A percentile compares a stretch with the other conserved stretches of the same genome.
Evolutionary conservation across 2,113 vertebrate genomes (phyloP).

Genomic region (Aix galericulata): DNA sequence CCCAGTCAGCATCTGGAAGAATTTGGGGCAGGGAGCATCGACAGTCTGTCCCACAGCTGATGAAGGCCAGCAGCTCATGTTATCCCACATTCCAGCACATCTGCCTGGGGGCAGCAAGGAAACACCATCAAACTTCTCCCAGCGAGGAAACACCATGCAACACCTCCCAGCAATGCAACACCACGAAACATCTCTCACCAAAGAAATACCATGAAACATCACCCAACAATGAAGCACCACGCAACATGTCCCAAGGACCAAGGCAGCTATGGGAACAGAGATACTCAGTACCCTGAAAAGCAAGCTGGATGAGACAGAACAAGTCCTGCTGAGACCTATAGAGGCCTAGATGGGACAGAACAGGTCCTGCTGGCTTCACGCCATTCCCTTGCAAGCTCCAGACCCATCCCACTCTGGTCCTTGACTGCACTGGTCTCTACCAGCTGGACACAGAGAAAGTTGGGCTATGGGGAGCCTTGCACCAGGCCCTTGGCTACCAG

Average conservation of each 20-base stretch:
- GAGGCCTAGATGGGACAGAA: neutral
- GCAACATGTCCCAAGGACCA: neutral
- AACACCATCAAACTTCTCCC: neutral
- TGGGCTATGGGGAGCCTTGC: neutral
- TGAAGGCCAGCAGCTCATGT: constrained; percentile 90
- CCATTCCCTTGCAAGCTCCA: neutral
- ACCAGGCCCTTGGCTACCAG: neutral
- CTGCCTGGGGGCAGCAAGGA: neutral
- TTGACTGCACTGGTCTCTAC: neutral
- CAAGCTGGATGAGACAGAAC: neutral
- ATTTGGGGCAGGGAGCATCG: constrained; percentile 81
- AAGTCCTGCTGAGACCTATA: neutral
- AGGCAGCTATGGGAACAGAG: neutral
- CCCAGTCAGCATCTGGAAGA: constrained; percentile 79
- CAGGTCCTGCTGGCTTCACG: neutral
- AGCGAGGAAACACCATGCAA: neutral
- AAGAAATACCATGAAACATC: neutral
- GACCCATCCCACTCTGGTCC: neutral
- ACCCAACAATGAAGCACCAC: neutral
- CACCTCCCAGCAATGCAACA: neutral
- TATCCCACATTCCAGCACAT: constrained; percentile 88
- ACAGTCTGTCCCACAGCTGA: constrained; percentile 80
- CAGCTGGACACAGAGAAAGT: neutral
- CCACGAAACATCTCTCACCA: neutral
- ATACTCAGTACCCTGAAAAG: neutral